Evolutionary conservation across 1,140 invertebrate species (phyloP), one percentile per base, ranked within the genome.

Genomic region (Lasioglossum albipes): DNA sequence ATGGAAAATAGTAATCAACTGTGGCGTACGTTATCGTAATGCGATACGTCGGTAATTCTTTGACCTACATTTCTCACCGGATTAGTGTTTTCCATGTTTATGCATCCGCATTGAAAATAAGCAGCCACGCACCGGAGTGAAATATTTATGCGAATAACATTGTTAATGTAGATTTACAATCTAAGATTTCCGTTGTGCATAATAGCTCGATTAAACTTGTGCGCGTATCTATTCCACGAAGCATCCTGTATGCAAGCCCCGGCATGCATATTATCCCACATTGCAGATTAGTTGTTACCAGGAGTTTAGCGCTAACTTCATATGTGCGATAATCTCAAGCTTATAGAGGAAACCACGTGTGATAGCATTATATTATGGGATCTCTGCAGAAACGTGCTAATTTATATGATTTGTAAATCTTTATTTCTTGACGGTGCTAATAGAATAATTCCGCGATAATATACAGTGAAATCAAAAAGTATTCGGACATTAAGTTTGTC

Each of bases 261-360:
- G 45, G 16, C 42, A 27, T 22, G 69, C 61, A 77, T 67, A 77
- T 81, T 81, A 77, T 67, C 16, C 68, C 61, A 52, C 57, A 73
- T n/a, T 65, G 41, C 61, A 71, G 61, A 81, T 81, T 81, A 77
- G 74, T 81, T 81, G 75, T 77, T 77, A 66, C 74, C 61, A 49
- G n/a, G 61, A 77, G 67, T 81, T 81, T 81, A 71, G 57, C 31
- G 54, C 45, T 71, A 81, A 71, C 75, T 71, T 81, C 61, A 27
- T n/a, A 59, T 59, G 41, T 62, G 31, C 27, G 57, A 79, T 82
- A 73, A 79, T 79, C 76, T 68, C 42, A 20, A 31, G 76, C 18
- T 79, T 82, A 82, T 41, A 72, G 7, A 61, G 64, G 41, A 49
- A 77, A 31, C 74, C 74, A 49, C 68, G 61, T 59, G 77, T 20